A percentile compares a stretch with the other conserved stretches of the same genome.
Conservation (phyloP, 2,113 vertebrate genomes). For the Electrona antarctica region DNA sequence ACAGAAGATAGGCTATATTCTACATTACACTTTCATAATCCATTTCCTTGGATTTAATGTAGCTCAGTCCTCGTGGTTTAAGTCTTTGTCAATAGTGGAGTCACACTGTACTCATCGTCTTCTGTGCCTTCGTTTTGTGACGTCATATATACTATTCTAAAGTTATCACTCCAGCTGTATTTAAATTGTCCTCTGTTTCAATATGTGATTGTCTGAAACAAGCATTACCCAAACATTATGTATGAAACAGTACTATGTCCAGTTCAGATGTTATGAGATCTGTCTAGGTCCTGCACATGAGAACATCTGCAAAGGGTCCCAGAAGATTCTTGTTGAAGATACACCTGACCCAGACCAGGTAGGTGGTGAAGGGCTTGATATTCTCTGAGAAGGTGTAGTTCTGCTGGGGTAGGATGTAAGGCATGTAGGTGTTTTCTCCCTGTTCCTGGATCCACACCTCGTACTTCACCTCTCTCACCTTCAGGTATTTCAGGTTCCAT, state of each 20-base stretch:
- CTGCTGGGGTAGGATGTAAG: constrained; percentile 93
- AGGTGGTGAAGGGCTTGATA: constrained; percentile 97
- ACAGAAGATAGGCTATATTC: constrained; percentile 9
- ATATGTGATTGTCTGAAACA: constrained; percentile 36
- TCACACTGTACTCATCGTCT: not conserved
- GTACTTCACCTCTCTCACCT: constrained; percentile 94
- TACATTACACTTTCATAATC: constrained; percentile 10
- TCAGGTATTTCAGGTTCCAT: constrained; percentile 96
- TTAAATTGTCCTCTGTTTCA: constrained; percentile 21
- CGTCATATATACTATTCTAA: not conserved
- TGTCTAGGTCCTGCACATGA: constrained; percentile 90
- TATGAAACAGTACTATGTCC: constrained; percentile 15
- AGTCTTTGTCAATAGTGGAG: not conserved
- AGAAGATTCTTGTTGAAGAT: constrained; percentile 95
- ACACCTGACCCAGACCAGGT: constrained; percentile 97
- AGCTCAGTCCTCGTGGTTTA: constrained; percentile 19
- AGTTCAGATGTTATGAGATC: not conserved
- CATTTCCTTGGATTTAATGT: not conserved
- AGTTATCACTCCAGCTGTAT: constrained; percentile 16
- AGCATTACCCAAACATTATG: not conserved
- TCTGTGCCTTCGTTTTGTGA: not conserved
- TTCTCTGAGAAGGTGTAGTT: constrained; percentile 98
- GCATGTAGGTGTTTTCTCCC: constrained; percentile 98
- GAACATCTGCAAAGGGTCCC: constrained; percentile 96
- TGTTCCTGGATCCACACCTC: constrained; percentile 99